A percentile compares a stretch with the other conserved stretches of the same genome.
Conservation (phyloP, 2,113 vertebrate species). For the Xenus cinereus region DNA sequence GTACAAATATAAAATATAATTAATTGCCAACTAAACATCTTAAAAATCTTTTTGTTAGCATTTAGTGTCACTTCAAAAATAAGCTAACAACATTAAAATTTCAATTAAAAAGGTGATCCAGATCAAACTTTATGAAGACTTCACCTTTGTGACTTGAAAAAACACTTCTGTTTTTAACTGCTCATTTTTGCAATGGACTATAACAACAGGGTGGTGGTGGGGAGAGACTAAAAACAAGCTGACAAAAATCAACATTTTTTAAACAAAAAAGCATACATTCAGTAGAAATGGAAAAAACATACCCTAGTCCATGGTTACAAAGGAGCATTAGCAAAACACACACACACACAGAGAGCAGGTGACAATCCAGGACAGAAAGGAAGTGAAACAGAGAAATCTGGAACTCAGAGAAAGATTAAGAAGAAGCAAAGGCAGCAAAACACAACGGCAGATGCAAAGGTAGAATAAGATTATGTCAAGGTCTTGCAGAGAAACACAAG, state of each 20-base stretch:
- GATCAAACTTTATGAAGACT: not conserved
- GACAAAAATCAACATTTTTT: not conserved
- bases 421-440: not conserved
- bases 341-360: not conserved
- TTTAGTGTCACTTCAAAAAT: not conserved
- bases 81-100: not conserved
- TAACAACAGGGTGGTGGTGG: not conserved
- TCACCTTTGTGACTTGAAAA: not conserved
- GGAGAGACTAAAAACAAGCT: not conserved
- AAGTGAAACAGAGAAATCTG: not conserved
- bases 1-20: not conserved
- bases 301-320: not conserved
- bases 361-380: not conserved
- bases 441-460: not conserved
- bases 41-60: not conserved
- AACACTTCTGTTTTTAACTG: not conserved
- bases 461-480: slow-evolving; percentile 1
- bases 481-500: slow-evolving; percentile 12
- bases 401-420: not conserved
- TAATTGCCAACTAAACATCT: not conserved
- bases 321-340: not conserved
- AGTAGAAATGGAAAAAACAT: not conserved
- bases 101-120: not conserved
- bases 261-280: not conserved
- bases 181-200: not conserved